These are phyloP conservation scores for Papilio protenor DNA, from an alignment of 2,888 invertebrate genomes.

Conservation along the genomic window DNA sequence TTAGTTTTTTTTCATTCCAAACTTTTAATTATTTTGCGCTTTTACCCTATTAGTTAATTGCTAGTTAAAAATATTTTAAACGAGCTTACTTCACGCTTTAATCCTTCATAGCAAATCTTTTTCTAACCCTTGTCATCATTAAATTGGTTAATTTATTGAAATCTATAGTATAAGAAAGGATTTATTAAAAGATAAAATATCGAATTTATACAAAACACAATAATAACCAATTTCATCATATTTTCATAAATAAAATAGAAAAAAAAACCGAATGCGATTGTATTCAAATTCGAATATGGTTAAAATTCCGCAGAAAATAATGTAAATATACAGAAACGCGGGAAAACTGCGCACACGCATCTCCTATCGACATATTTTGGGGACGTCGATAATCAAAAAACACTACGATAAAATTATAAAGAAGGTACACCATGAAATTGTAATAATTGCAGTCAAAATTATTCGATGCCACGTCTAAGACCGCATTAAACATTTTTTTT, in stretches of 20 bases:
- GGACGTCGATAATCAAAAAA: too few species aligned
- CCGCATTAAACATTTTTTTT: too few species aligned
- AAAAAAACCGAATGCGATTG: background rate
- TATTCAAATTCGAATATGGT: too few species aligned
- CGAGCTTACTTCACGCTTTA: constrained; percentile 76
- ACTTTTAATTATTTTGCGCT: constrained; percentile 2
- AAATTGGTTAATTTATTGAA: constrained; percentile 35
- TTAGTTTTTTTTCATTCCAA: background rate
- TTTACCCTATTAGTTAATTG: constrained; percentile 55
- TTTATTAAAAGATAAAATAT: constrained; percentile 1
- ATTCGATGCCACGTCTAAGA: too few species aligned
- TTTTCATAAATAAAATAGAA: background rate
- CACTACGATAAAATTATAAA: too few species aligned
- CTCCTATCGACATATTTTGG: too few species aligned
- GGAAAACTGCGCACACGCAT: too few species aligned
- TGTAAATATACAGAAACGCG: too few species aligned
- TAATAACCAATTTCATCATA: background rate
- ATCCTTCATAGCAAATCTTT: constrained; percentile 44
- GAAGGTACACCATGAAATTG: too few species aligned
- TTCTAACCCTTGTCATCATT: background rate
- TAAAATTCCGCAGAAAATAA: too few species aligned
- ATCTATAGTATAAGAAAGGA: constrained; percentile 2
- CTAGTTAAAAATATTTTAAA: constrained; percentile 62
- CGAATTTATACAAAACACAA: constrained; percentile 5
- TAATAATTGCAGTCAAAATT: too few species aligned